phyloP scores from a whole-genome alignment of 2,113 vertebrate genomes.

The Vimba vimba region DNA sequence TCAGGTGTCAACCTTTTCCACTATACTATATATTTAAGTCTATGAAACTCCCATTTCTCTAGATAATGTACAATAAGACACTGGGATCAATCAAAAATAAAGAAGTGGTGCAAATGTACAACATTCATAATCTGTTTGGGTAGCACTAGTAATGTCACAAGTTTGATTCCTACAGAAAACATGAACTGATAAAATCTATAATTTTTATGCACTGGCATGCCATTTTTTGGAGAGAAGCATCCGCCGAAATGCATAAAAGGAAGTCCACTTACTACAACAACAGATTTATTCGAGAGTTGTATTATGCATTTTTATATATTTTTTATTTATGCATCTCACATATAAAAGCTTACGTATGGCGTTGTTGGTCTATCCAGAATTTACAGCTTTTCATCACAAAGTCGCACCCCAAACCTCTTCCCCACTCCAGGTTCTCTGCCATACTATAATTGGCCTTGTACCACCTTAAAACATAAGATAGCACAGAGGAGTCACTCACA shows the following conservation, averaged over 20 bases:
- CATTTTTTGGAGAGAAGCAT: neutral
- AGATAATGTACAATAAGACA: neutral
- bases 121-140: neutral
- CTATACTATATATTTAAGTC: neutral
- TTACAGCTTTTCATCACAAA: constrained; percentile 98
- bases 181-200: neutral
- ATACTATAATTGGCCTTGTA: constrained; percentile 98
- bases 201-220: neutral
- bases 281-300: neutral
- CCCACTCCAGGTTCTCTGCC: constrained; percentile 95
- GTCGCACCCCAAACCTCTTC: constrained; percentile 91
- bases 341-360: constrained; percentile 77
- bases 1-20: neutral
- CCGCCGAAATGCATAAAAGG: neutral
- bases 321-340: neutral
- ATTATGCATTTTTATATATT: neutral
- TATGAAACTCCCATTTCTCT: neutral
- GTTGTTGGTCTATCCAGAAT: constrained; percentile 93
- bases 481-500: neutral
- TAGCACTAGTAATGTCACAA: neutral
- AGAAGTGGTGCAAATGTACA: neutral
- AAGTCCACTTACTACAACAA: neutral
- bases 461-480: constrained; percentile 79
- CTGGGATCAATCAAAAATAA: neutral
- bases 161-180: neutral